phyloP scores from a whole-genome alignment of 1,140 invertebrate genomes.

The Anoplophora glabripennis region DNA sequence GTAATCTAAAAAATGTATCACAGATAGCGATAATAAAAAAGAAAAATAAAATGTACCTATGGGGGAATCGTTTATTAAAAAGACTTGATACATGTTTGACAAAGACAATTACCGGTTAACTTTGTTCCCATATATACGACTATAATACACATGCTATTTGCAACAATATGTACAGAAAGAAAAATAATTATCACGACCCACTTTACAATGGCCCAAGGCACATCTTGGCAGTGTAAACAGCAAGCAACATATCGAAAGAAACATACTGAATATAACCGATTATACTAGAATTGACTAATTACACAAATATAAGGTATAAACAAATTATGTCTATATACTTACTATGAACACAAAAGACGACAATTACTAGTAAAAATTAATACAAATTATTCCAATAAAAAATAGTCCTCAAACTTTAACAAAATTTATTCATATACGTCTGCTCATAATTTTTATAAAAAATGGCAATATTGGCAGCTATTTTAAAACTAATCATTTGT shows the following conservation, averaged over 20 bases:
- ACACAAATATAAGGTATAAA: neutral
- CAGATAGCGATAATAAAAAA: too few species aligned
- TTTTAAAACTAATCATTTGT: slow-evolving; percentile 2
- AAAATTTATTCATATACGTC: slow-evolving; percentile 15
- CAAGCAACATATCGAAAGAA: slow-evolving; percentile 18
- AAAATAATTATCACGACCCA: slow-evolving; percentile 25
- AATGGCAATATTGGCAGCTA: slow-evolving; percentile 19
- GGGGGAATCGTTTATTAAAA: slow-evolving; percentile 13
- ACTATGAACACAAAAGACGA: slow-evolving; percentile 4
- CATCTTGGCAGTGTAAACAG: slow-evolving; percentile 32
- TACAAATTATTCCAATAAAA: slow-evolving; percentile 10
- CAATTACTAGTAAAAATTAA: slow-evolving; percentile 6
- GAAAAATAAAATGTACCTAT: too few species aligned
- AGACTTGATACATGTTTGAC: slow-evolving; percentile 10
- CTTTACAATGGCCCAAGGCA: slow-evolving; percentile 29
- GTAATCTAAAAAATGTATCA: too few species aligned
- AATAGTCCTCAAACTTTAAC: slow-evolving; percentile 3
- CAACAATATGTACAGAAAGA: slow-evolving; percentile 20
- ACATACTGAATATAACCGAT: neutral
- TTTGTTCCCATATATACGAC: neutral
- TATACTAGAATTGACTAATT: slow-evolving; percentile 5
- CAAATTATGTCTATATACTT: slow-evolving; percentile 2
- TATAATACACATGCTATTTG: slow-evolving; percentile 23
- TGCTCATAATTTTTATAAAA: slow-evolving; percentile 11
- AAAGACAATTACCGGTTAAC: slow-evolving; percentile 10